These are phyloP conservation scores for Crotalus helleri DNA, from an alignment of 2,113 vertebrate genomes.

Conservation along the genomic window DNA sequence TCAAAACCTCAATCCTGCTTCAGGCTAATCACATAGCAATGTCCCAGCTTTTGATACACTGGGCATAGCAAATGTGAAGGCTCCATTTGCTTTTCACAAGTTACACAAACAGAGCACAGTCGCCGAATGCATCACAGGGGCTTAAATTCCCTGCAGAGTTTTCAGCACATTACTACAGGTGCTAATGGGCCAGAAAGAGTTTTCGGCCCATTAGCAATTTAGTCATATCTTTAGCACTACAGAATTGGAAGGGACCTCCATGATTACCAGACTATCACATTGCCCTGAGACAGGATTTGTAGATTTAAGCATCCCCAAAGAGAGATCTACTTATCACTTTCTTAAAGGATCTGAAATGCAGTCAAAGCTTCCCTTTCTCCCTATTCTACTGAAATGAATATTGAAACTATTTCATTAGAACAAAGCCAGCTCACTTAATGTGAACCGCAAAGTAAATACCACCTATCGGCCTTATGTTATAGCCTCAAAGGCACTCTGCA, in stretches of 20 bases:
- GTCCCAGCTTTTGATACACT: not conserved
- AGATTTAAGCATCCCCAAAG: not conserved
- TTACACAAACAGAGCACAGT: slow-evolving; percentile 1
- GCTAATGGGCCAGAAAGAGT: slow-evolving; percentile 8
- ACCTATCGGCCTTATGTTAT: not conserved
- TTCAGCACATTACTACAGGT: slow-evolving; percentile 4
- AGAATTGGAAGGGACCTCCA: not conserved
- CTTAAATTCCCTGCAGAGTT: slow-evolving; percentile 1
- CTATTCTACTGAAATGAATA: not conserved
- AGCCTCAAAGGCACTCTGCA: not conserved
- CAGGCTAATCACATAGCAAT: not conserved
- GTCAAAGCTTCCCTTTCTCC: not conserved
- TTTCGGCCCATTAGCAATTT: slow-evolving; percentile 14
- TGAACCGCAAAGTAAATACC: not conserved
- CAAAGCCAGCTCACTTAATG: not conserved
- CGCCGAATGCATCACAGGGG: not conserved
- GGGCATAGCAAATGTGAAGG: not conserved
- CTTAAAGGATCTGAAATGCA: not conserved
- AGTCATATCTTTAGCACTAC: slow-evolving; percentile 7
- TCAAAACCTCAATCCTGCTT: not conserved
- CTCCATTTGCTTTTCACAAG: not conserved
- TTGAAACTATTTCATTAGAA: not conserved
- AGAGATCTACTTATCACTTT: not conserved
- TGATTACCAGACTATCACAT: not conserved
- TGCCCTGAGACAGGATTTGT: not conserved